Conservation (phyloP, 2,888 invertebrate species). For the Epinotia brunnichana region DNA sequence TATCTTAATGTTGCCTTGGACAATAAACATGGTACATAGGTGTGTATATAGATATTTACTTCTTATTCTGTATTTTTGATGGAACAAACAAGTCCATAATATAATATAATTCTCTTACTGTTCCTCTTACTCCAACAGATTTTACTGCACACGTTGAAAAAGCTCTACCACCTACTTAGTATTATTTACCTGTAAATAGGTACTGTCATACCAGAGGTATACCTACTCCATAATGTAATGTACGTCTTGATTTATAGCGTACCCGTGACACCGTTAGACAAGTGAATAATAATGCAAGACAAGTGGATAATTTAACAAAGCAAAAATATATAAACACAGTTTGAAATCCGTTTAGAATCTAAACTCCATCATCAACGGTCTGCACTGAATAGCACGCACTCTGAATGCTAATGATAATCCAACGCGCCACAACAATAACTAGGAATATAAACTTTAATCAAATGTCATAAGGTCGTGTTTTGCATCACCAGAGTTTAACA, state of each 20-base stretch:
- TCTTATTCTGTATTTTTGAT: background rate
- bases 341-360: conserved; percentile 19
- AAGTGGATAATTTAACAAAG: background rate
- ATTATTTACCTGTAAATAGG: background rate
- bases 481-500: background rate
- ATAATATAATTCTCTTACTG: too few relatives aligned
- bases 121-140: too few relatives aligned
- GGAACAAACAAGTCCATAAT: too few relatives aligned
- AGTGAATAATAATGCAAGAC: background rate
- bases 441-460: background rate
- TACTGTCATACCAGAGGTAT: background rate
- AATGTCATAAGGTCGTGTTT: background rate
- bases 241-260: too few relatives aligned
- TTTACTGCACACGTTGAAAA: background rate
- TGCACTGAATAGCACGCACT: conserved; percentile 17
- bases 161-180: background rate
- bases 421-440: conserved; percentile 26
- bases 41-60: background rate
- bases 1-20: too few relatives aligned
- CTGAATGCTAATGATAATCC: conserved; percentile 32
- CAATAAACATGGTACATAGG: background rate
- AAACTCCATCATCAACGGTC: conserved; percentile 24
- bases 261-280: background rate
- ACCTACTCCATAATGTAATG: background rate
- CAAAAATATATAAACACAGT: conserved; percentile 1